phyloP scores from a whole-genome alignment of 2,888 invertebrate species.

The Coleophora deauratella region DNA sequence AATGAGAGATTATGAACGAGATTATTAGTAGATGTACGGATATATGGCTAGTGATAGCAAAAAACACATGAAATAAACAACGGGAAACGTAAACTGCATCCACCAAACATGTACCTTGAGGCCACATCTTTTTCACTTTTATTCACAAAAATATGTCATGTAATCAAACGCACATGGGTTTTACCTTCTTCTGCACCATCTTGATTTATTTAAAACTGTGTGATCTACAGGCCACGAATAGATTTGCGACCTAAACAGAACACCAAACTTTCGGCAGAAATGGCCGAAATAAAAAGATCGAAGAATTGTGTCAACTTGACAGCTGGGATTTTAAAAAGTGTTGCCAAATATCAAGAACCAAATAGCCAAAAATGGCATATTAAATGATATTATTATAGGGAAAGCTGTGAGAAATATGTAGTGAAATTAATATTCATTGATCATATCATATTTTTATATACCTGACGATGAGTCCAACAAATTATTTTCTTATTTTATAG shows the following conservation, averaged over 20 bases:
- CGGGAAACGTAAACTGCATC: constrained; percentile 6
- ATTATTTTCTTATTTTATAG: too few relatives aligned
- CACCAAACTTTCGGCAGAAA: constrained; percentile 68
- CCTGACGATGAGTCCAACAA: too few relatives aligned
- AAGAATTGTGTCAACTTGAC: constrained; percentile 22
- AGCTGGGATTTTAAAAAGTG: not conserved
- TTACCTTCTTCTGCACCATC: constrained; percentile 76
- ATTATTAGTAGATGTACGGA: not conserved
- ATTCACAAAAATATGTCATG: constrained; percentile 44
- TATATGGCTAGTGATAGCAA: not conserved
- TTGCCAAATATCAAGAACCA: not conserved
- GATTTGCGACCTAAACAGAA: constrained; percentile 65
- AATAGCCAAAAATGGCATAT: too few relatives aligned
- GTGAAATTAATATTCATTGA: too few relatives aligned
- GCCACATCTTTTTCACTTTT: constrained; percentile 30
- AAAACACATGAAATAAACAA: not conserved
- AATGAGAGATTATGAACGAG: constrained; percentile 3
- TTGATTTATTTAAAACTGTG: constrained; percentile 55
- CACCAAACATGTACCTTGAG: constrained; percentile 32
- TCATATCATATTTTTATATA: too few relatives aligned
- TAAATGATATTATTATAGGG: too few relatives aligned
- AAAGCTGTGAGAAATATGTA: too few relatives aligned
- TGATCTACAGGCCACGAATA: constrained; percentile 67
- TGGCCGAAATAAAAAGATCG: constrained; percentile 66
- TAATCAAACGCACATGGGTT: constrained; percentile 61